These are phyloP conservation scores for Calyptommatus sinebrachiatus DNA, from an alignment of 2,113 vertebrate species.

Conservation along the genomic window DNA sequence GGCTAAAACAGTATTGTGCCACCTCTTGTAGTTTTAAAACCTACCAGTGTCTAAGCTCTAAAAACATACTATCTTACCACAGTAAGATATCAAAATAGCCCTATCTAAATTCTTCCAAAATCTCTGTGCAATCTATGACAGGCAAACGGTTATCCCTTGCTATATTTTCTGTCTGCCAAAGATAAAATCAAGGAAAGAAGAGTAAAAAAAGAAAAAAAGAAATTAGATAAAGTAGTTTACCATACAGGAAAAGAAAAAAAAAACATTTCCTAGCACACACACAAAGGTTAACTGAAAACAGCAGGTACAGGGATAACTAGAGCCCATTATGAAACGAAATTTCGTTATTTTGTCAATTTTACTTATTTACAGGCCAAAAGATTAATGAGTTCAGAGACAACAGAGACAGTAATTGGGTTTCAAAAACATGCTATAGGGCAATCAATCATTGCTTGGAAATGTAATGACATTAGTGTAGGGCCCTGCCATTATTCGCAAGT, in stretches of 20 bases:
- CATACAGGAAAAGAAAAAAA: conserved; percentile 61
- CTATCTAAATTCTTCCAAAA: neutral
- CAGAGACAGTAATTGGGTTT: conserved; percentile 95
- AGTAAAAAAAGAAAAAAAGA: conserved; percentile 53
- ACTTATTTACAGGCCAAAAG: conserved; percentile 93
- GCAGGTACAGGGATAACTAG: conserved; percentile 90
- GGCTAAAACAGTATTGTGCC: too few species aligned
- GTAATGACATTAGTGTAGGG: conserved; percentile 81
- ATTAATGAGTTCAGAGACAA: conserved; percentile 93
- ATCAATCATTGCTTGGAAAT: conserved; percentile 92
- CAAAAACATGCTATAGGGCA: conserved; percentile 93
- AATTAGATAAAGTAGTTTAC: conserved; percentile 77
- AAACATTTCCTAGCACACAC: conserved; percentile 81
- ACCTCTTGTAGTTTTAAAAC: too few species aligned
- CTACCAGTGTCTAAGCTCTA: neutral
- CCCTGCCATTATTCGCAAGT: conserved; percentile 80
- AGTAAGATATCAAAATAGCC: neutral
- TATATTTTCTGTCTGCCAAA: neutral
- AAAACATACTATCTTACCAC: neutral
- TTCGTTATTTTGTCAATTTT: conserved; percentile 97
- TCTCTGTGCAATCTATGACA: neutral
- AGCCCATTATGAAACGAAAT: conserved; percentile 93
- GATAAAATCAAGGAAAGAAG: neutral
- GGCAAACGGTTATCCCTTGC: too few species aligned
- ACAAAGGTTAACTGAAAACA: conserved; percentile 87